phyloP scores from a whole-genome alignment of 1,140 invertebrate genomes.

The Drosophila saltans region DNA sequence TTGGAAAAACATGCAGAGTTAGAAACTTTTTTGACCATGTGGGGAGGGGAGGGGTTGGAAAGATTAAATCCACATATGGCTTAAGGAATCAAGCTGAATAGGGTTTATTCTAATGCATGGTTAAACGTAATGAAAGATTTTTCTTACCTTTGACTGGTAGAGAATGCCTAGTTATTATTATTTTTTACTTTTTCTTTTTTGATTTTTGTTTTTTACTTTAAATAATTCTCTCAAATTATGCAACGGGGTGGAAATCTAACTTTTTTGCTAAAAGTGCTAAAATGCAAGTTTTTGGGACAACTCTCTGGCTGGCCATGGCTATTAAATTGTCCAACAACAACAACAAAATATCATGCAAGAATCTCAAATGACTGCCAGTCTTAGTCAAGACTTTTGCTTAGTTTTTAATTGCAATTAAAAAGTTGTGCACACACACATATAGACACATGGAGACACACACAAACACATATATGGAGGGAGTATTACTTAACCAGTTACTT shows the following conservation, averaged over 20 bases:
- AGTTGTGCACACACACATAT: slow-evolving; percentile 49
- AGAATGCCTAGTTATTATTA: neutral
- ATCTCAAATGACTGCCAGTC: slow-evolving; percentile 31
- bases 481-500: slow-evolving; percentile 13
- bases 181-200: no score
- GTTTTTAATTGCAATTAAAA: slow-evolving; percentile 81
- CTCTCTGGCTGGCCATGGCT: neutral
- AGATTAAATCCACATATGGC: slow-evolving; percentile 30
- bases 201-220: neutral
- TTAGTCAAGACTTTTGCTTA: slow-evolving; percentile 65
- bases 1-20: slow-evolving; percentile 19
- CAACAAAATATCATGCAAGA: neutral
- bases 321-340: neutral
- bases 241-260: neutral
- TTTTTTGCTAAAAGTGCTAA: neutral
- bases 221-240: neutral
- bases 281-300: neutral
- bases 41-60: neutral
- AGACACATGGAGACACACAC: slow-evolving; percentile 22
- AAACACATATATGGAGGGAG: slow-evolving; percentile 21
- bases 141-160: neutral
- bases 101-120: neutral
- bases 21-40: slow-evolving; percentile 22
- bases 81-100: slow-evolving; percentile 5
- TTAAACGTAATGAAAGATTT: neutral